A percentile compares a stretch with the other conserved stretches of the same genome.
Evolutionary conservation across 2,797 vertebrate genomes (phyloP).

Genomic region (Jordanella pulchra): DNA sequence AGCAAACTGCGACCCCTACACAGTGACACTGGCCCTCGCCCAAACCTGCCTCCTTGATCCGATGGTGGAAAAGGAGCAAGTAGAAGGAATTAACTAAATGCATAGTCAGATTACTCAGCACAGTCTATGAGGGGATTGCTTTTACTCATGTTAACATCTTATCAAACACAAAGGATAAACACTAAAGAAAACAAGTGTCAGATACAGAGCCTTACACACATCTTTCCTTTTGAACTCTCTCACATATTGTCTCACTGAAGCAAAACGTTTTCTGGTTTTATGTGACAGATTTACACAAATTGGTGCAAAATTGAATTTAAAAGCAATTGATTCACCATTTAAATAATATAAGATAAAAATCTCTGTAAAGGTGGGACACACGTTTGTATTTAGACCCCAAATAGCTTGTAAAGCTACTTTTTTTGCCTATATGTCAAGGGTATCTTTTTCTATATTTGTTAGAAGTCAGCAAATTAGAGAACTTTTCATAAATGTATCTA

Average conservation of each 20-base stretch:
- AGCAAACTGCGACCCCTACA: slow-evolving; percentile 89
- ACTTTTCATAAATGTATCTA: too few species aligned
- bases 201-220: background rate
- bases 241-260: background rate
- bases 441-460: too few species aligned
- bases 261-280: background rate
- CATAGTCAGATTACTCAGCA: background rate
- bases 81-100: background rate
- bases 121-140: too few species aligned
- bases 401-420: background rate
- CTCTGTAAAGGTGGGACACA: background rate
- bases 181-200: background rate
- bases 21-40: slow-evolving; percentile 79
- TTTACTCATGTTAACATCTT: too few species aligned
- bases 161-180: too few species aligned
- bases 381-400: background rate
- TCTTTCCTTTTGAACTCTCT: background rate
- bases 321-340: background rate
- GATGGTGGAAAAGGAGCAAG: background rate
- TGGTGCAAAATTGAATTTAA: background rate
- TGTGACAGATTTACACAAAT: background rate
- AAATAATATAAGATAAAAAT: background rate
- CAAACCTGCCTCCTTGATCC: slow-evolving; percentile 75
- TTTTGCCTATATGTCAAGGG: background rate
- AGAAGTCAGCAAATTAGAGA: too few species aligned